Evolutionary conservation across 2,888 invertebrate genomes (phyloP).

Genomic region (Acanthosoma haemorrhoidale): DNA sequence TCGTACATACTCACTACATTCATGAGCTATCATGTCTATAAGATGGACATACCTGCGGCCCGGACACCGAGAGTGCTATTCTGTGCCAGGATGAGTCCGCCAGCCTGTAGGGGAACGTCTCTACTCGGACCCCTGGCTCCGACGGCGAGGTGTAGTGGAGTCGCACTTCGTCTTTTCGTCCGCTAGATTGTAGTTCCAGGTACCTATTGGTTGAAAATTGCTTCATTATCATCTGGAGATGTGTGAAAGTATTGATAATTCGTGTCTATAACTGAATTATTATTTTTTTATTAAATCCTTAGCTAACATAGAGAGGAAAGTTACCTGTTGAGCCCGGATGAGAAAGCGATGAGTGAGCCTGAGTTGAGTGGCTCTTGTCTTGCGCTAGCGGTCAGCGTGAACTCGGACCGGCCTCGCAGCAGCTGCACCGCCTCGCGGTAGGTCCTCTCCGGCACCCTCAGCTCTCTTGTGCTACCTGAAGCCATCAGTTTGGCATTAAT

Average conservation of each 20-base stretch:
- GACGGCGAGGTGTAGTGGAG: slow-evolving; percentile 63
- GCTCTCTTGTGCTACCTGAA: slow-evolving; percentile 65
- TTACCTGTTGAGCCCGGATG: slow-evolving; percentile 71
- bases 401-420: slow-evolving; percentile 67
- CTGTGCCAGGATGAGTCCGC: slow-evolving; percentile 86
- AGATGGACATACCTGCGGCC: slow-evolving; percentile 49
- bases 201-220: slow-evolving; percentile 56
- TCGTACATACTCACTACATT: not conserved
- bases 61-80: slow-evolving; percentile 76
- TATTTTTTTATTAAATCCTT: too few species aligned
- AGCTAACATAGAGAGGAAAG: slow-evolving; percentile 6
- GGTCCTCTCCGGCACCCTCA: slow-evolving; percentile 63
- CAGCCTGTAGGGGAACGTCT: slow-evolving; percentile 80
- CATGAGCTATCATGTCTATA: not conserved
- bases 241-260: too few species aligned
- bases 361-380: slow-evolving; percentile 75
- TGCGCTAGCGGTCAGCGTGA: slow-evolving; percentile 71
- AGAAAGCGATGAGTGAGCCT: slow-evolving; percentile 76
- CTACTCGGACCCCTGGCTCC: slow-evolving; percentile 63
- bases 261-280: too few species aligned
- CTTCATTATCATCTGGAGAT: too few species aligned
- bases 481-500: too few species aligned
- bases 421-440: slow-evolving; percentile 64
- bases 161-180: slow-evolving; percentile 78
- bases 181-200: slow-evolving; percentile 87